Evolutionary conservation across 2,888 invertebrate genomes (phyloP).

Genomic region (Mythimna impura): DNA sequence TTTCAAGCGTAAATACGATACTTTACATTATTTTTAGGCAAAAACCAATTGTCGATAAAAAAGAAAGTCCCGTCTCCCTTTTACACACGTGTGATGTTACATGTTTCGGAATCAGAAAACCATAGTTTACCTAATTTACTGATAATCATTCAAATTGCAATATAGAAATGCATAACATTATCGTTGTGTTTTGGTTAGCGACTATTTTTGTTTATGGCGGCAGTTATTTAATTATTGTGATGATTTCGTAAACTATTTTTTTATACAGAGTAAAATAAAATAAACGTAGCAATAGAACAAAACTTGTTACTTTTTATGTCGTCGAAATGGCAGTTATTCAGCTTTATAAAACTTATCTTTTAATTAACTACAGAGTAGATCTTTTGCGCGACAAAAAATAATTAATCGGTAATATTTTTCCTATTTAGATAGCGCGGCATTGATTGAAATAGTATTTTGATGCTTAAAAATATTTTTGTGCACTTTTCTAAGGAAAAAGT

Average conservation of each 20-base stretch:
- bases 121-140: too few species aligned
- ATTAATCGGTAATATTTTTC: slow-evolving; percentile 3
- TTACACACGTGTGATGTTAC: too few species aligned
- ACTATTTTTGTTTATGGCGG: too few species aligned
- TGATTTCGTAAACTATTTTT: slow-evolving; percentile 1
- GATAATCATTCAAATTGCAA: too few species aligned
- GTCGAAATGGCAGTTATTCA: slow-evolving; percentile 24
- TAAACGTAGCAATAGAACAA: background rate
- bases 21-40: too few species aligned
- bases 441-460: background rate
- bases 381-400: slow-evolving; percentile 22
- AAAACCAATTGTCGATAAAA: too few species aligned
- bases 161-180: too few species aligned
- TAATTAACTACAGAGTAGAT: background rate
- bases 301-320: background rate
- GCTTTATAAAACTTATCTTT: slow-evolving; percentile 17
- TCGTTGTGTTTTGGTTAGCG: too few species aligned
- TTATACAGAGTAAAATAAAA: background rate
- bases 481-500: background rate
- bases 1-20: too few species aligned
- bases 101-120: too few species aligned
- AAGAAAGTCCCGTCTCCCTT: too few species aligned
- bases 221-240: slow-evolving; percentile 15
- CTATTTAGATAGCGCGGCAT: slow-evolving; percentile 7
- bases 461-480: background rate